phyloP scores from a whole-genome alignment of 2,888 invertebrate species.

The Polyploca ridens region DNA sequence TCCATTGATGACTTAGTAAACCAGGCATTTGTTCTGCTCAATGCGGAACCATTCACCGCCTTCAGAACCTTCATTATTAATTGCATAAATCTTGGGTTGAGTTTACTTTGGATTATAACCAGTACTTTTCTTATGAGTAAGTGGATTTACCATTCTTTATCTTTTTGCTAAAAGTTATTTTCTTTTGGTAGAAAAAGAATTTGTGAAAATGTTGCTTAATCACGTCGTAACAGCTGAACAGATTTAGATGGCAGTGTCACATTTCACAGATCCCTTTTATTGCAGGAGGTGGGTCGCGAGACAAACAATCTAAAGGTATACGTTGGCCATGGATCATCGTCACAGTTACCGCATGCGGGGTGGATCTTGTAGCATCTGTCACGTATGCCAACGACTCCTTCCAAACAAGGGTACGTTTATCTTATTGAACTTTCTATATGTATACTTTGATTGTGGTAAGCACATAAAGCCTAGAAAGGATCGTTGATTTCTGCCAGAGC shows the following conservation, averaged over 20 bases:
- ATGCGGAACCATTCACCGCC: slow-evolving; percentile 51
- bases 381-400: slow-evolving; percentile 69
- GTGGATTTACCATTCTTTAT: slow-evolving; percentile 24
- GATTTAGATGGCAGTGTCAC: background rate
- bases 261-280: slow-evolving; percentile 10
- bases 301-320: slow-evolving; percentile 49
- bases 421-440: too few relatives aligned
- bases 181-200: too few relatives aligned
- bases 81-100: slow-evolving; percentile 49
- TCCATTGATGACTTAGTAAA: slow-evolving; percentile 56
- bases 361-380: slow-evolving; percentile 62
- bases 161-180: too few relatives aligned
- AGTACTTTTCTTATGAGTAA: slow-evolving; percentile 65
- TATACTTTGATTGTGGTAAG: too few relatives aligned
- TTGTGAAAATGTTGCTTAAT: too few relatives aligned
- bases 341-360: slow-evolving; percentile 46
- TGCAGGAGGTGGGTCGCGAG: slow-evolving; percentile 59
- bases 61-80: slow-evolving; percentile 66
- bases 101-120: slow-evolving; percentile 57
- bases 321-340: slow-evolving; percentile 70
- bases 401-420: slow-evolving; percentile 62
- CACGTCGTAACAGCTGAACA: too few relatives aligned
- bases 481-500: too few relatives aligned
- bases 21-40: slow-evolving; percentile 64
- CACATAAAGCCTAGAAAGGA: too few relatives aligned